Conservation (phyloP, 1,140 invertebrate species). For the Saxidomus purpurata region DNA sequence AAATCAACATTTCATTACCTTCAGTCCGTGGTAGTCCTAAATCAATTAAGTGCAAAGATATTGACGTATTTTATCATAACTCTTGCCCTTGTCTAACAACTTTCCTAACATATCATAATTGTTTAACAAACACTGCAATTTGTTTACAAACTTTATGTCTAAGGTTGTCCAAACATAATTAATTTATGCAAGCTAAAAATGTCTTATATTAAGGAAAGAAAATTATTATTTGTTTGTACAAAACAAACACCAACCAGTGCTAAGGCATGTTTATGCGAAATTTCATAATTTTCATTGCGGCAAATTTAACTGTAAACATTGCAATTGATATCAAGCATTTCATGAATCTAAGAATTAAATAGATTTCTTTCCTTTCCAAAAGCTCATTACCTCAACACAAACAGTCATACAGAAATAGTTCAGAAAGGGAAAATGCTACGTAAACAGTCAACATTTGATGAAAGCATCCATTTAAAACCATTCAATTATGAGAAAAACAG, state of each 20-base stretch:
- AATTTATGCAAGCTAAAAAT: background rate
- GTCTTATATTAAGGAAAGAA: background rate
- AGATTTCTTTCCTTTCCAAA: background rate
- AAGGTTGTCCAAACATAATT: background rate
- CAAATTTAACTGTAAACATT: background rate
- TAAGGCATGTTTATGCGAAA: background rate
- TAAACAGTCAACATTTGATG: background rate
- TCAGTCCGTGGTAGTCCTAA: no score
- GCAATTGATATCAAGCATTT: background rate
- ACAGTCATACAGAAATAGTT: background rate
- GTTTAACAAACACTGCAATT: background rate
- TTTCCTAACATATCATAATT: background rate
- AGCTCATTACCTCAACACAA: background rate
- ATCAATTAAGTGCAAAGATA: background rate
- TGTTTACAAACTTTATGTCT: constrained; percentile 20
- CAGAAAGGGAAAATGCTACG: background rate
- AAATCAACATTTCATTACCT: no score
- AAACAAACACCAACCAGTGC: background rate
- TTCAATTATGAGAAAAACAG: background rate
- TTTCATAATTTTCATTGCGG: background rate
- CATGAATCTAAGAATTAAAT: no score
- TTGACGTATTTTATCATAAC: constrained; percentile 20
- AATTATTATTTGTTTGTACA: background rate
- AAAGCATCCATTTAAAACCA: constrained; percentile 18
- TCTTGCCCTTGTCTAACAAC: background rate